These are phyloP conservation scores for Polypterus bichir DNA, from an alignment of 2,113 vertebrate genomes.

Conservation along the genomic window DNA sequence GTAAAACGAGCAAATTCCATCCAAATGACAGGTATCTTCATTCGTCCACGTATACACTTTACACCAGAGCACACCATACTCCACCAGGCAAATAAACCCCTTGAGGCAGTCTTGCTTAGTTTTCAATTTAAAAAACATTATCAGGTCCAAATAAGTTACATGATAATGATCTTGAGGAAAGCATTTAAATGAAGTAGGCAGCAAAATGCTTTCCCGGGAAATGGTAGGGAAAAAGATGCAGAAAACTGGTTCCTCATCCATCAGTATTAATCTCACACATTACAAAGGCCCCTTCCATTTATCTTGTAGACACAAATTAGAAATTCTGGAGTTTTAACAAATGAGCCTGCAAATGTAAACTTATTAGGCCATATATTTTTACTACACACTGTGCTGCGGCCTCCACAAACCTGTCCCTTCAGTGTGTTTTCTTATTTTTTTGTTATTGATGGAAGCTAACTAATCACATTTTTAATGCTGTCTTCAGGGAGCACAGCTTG, in stretches of 20 bases:
- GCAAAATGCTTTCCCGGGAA: conserved; percentile 27
- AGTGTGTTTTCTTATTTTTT: conserved; percentile 70
- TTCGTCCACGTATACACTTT: too few relatives aligned
- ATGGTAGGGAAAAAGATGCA: conserved; percentile 57
- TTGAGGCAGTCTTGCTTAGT: too few relatives aligned
- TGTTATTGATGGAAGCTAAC: conserved; percentile 79
- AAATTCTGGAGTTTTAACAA: conserved; percentile 86
- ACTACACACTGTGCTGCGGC: conserved; percentile 73
- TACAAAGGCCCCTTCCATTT: conserved; percentile 65
- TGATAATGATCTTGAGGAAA: too few relatives aligned
- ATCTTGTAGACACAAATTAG: conserved; percentile 97
- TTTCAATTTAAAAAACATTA: too few relatives aligned
- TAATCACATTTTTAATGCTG: conserved; percentile 85
- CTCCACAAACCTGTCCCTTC: conserved; percentile 75
- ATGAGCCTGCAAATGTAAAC: conserved; percentile 83
- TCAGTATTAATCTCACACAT: conserved; percentile 70
- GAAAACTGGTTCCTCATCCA: conserved; percentile 51
- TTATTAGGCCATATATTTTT: conserved; percentile 86
- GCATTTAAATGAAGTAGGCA: too few relatives aligned
- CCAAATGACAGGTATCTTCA: too few relatives aligned
- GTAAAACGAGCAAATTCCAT: too few relatives aligned
- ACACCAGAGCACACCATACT: too few relatives aligned
- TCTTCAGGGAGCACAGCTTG: conserved; percentile 72
- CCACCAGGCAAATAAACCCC: too few relatives aligned
- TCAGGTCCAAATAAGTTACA: too few relatives aligned